phyloP scores from a whole-genome alignment of 1,140 invertebrate species.

The Philaenus spumarius region DNA sequence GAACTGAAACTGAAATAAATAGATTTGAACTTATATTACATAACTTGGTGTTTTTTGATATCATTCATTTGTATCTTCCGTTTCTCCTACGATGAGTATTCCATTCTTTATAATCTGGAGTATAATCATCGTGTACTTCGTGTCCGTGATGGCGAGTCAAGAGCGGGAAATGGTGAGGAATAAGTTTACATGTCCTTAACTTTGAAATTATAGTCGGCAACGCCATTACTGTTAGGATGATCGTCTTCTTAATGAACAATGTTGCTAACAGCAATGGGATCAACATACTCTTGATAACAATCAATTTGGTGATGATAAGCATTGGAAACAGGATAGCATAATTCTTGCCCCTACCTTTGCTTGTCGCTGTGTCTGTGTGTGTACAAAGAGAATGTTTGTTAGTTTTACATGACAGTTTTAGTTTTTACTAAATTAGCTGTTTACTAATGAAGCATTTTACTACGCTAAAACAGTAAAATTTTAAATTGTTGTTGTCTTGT shows the following conservation, averaged over 20 bases:
- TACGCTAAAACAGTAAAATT: too few species aligned
- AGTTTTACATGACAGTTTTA: too few species aligned
- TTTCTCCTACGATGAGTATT: too few species aligned
- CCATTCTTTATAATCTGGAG: background rate
- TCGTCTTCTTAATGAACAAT: constrained; percentile 60
- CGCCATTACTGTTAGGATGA: constrained; percentile 52
- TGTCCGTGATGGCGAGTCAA: background rate
- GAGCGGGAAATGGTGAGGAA: background rate
- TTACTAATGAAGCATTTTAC: too few species aligned
- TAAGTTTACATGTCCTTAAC: constrained; percentile 1
- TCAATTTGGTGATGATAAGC: constrained; percentile 49
- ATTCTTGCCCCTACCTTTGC: background rate
- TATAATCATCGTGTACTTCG: constrained; percentile 7
- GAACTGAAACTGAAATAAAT: too few species aligned
- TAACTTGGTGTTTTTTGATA: too few species aligned
- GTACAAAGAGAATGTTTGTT: too few species aligned
- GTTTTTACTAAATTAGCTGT: too few species aligned
- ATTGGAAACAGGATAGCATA: constrained; percentile 51
- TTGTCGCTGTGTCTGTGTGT: too few species aligned
- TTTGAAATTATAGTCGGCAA: constrained; percentile 41
- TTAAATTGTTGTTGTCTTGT: too few species aligned
- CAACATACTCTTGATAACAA: constrained; percentile 48
- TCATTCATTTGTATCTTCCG: too few species aligned
- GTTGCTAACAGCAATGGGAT: constrained; percentile 55
- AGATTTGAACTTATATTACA: too few species aligned